Conservation (phyloP, 1,140 invertebrate genomes). For the Aphis gossypii region DNA sequence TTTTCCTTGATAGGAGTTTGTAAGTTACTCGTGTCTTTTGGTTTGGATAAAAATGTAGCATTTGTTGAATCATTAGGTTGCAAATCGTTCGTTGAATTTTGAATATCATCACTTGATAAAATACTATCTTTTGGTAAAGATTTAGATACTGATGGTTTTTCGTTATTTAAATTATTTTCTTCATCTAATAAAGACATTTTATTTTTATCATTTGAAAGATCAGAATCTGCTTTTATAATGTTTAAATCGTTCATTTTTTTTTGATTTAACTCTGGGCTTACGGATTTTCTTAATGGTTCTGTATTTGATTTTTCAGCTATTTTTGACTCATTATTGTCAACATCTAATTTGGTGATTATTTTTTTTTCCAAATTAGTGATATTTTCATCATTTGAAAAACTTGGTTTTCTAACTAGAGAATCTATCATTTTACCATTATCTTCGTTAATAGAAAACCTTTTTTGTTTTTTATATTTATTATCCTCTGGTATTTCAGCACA, state of each 20-base stretch:
- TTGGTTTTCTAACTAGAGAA: not conserved
- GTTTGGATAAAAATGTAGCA: not conserved
- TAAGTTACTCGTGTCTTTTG: not conserved
- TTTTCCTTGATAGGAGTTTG: not conserved
- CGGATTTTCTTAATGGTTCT: not conserved
- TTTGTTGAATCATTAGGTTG: not conserved
- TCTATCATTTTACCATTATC: not conserved
- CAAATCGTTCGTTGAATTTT: not conserved
- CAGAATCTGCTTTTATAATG: not conserved
- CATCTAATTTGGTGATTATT: not conserved
- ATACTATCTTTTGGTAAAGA: not conserved
- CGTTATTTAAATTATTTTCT: not conserved
- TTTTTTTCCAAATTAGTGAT: not conserved
- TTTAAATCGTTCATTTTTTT: not conserved
- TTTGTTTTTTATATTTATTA: not conserved
- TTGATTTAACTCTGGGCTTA: not conserved
- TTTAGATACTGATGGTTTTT: not conserved
- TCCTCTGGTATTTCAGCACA: not conserved
- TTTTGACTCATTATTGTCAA: not conserved
- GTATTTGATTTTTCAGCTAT: not conserved
- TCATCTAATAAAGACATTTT: not conserved
- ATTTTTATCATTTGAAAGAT: not conserved
- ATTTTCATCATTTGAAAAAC: not conserved
- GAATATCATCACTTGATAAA: not conserved
- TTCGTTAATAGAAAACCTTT: not conserved